phyloP scores from a whole-genome alignment of 2,888 invertebrate species.

The Drosophila affinis region DNA sequence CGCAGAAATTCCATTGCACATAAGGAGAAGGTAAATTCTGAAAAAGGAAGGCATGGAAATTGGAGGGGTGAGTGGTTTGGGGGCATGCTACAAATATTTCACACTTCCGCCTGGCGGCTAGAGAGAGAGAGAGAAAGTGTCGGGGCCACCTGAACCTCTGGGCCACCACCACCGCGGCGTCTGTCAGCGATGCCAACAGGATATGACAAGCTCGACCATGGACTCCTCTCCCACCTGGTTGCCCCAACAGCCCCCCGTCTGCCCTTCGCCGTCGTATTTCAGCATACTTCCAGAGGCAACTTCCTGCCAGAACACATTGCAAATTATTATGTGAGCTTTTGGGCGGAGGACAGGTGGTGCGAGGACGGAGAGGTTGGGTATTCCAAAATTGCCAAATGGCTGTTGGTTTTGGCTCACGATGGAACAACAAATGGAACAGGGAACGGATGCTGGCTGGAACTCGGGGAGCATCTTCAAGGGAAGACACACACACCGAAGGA shows the following conservation, averaged over 20 bases:
- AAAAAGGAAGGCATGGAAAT: not conserved
- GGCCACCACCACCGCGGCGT: slow-evolving; percentile 17
- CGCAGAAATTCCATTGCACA: slow-evolving; percentile 78
- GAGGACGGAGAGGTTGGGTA: slow-evolving; percentile 15
- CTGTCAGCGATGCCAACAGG: slow-evolving; percentile 69
- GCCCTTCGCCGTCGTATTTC: slow-evolving; percentile 13
- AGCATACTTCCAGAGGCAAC: slow-evolving; percentile 54
- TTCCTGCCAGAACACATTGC: slow-evolving; percentile 62
- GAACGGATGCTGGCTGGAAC: not conserved
- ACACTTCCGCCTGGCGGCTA: slow-evolving; percentile 62
- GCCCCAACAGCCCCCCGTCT: not conserved
- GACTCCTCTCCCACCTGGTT: not conserved
- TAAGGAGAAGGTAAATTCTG: slow-evolving; percentile 37
- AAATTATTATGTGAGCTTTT: slow-evolving; percentile 60
- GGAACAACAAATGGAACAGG: slow-evolving; percentile 12
- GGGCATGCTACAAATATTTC: slow-evolving; percentile 66
- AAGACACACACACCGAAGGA: not conserved
- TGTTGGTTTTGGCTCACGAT: slow-evolving; percentile 25
- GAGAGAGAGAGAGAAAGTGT: not conserved
- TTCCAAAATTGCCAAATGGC: slow-evolving; percentile 26
- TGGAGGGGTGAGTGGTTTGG: not conserved
- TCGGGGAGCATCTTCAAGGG: not conserved
- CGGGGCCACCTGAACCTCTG: slow-evolving; percentile 42
- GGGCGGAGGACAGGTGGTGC: slow-evolving; percentile 19
- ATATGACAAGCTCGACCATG: slow-evolving; percentile 65